Evolutionary conservation across 2,113 vertebrate genomes (phyloP).

Genomic region (Eupsittula cactorum): DNA sequence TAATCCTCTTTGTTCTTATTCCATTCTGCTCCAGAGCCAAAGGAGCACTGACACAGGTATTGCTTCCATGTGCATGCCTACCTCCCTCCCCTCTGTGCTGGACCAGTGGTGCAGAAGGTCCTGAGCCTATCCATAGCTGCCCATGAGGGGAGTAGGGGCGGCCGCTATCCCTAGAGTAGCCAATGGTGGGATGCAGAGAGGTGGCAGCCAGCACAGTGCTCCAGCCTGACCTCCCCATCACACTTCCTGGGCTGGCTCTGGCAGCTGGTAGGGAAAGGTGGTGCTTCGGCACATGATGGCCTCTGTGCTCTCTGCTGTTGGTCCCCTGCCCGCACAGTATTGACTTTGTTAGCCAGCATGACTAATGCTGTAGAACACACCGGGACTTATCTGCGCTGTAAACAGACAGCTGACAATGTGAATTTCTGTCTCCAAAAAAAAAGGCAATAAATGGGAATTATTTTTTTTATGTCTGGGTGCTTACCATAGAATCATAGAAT

Average conservation of each 20-base stretch:
- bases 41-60: neutral
- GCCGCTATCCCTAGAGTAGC: accelerated
- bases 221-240: neutral
- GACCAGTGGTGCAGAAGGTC: neutral
- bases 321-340: neutral
- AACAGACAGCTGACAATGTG: neutral
- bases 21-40: neutral
- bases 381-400: accelerated
- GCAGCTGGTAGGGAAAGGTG: neutral
- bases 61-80: neutral
- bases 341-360: neutral
- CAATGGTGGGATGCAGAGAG: accelerated
- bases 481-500: neutral
- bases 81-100: neutral
- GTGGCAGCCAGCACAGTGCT: accelerated
- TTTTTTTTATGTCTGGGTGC: neutral
- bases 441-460: neutral
- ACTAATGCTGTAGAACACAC: neutral
- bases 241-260: neutral
- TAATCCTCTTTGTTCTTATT: neutral
- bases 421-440: neutral
- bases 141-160: neutral
- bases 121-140: neutral
- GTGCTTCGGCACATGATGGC: neutral
- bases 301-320: accelerated